Evolutionary conservation across 2,888 invertebrate genomes (phyloP), one percentile per base, ranked within the genome.

Genomic region (Elysia crispata): DNA sequence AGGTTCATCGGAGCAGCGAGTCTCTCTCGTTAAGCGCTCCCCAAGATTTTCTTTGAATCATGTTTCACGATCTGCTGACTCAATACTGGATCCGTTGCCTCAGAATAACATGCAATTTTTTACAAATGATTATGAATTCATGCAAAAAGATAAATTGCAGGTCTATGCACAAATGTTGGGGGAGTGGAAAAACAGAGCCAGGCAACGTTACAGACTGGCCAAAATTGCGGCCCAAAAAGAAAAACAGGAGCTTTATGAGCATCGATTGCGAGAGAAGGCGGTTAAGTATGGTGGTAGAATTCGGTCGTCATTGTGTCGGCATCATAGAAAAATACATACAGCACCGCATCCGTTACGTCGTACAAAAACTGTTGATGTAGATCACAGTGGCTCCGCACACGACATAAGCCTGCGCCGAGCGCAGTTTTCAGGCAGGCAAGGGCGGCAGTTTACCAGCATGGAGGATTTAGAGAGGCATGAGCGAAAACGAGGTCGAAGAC

Each of bases 101-200:
- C 23, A 20, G 60, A 41, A 41, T 41, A 60, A 15, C 60, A 60
- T 20, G 60, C 60, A 60, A 60, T 3, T 18, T 60, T 23, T 23
- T 23, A 3, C 60, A 23, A 60, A 15, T 18, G 60, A 60, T 18
- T 23, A 23, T 60, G 60, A 60, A 23, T 6, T 60, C 3, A 54
- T 11, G 18, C 30, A 20, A 15, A 62, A n/a, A 20, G 33, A 62
- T 3, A 62, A 74, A 62, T 31, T 74, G 60, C 13, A 62, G 1
- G 5, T 60, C 31, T 60, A 57, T n/a, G 28, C 18, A 20, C 15
- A 33, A 13, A n/a, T 57, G n/a, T 5, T 60, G 6, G n/a, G 62
- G n/a, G n/a, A 60, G 25, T 62, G 62, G 75, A 75, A 57, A 31
- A 31, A 75, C 28, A 62, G 60, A n/a, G 60, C 33, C 15, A 28